Percentiles rank a stretch among this genome's conserved stretches.
Evolutionary conservation across 1,140 invertebrate genomes (phyloP).

Genomic region (Apis cerana): DNA sequence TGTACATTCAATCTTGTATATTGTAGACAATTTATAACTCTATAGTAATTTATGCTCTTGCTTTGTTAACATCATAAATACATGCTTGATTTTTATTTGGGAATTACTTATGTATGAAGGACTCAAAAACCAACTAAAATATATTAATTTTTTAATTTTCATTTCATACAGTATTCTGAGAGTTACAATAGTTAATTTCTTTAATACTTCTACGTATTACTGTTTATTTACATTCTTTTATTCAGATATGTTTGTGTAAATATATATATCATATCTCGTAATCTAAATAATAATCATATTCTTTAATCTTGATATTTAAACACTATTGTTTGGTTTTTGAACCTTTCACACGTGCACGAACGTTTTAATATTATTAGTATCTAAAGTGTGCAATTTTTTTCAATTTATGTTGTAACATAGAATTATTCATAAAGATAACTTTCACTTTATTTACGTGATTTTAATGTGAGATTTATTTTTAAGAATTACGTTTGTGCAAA

Average conservation of each 20-base stretch:
- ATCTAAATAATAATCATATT: background rate
- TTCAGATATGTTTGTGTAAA: constrained; percentile 18
- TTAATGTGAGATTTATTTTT: constrained; percentile 38
- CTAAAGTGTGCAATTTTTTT: constrained; percentile 41
- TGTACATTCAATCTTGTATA: constrained; percentile 60
- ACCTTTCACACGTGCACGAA: background rate
- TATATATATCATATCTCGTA: constrained; percentile 1
- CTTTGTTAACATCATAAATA: constrained; percentile 37
- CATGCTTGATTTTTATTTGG: constrained; percentile 2
- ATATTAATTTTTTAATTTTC: background rate
- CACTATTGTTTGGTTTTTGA: constrained; percentile 33
- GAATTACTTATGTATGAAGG: constrained; percentile 23
- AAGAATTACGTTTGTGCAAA: constrained; percentile 11
- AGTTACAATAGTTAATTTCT: constrained; percentile 20
- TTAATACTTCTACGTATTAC: background rate
- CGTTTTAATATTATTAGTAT: constrained; percentile 31
- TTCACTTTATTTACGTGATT: constrained; percentile 1
- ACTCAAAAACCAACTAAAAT: constrained; percentile 31
- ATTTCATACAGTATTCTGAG: constrained; percentile 12
- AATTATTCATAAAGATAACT: constrained; percentile 25
- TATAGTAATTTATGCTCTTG: constrained; percentile 52
- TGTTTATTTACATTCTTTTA: constrained; percentile 3
- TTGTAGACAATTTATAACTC: constrained; percentile 57
- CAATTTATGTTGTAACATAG: constrained; percentile 37
- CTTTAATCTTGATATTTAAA: constrained; percentile 3